Conservation (phyloP, 2,888 invertebrate species). For the Drosophila eohydei region DNA sequence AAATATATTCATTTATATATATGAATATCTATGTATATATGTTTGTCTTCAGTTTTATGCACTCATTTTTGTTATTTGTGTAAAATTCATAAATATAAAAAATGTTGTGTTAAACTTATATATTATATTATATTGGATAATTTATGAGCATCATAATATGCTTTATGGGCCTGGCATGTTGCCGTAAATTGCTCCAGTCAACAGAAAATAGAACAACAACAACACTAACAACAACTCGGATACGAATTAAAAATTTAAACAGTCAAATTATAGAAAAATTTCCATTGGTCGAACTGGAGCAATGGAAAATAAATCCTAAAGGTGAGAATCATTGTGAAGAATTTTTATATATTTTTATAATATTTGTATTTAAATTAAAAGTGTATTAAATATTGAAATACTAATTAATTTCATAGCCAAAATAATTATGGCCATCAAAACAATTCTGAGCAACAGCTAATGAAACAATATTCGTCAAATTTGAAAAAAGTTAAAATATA, state of each 20-base stretch:
- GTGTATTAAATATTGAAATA: not conserved
- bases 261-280: slow-evolving; percentile 60
- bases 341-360: not conserved
- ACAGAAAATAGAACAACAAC: slow-evolving; percentile 53
- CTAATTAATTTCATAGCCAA: not conserved
- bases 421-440: not conserved
- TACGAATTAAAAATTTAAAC: slow-evolving; percentile 71
- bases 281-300: slow-evolving; percentile 64
- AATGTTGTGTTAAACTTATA: slow-evolving; percentile 29
- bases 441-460: not conserved
- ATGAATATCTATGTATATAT: slow-evolving; percentile 11
- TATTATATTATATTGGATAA: slow-evolving; percentile 72
- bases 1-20: slow-evolving; percentile 9
- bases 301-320: slow-evolving; percentile 10
- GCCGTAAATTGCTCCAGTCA: slow-evolving; percentile 81
- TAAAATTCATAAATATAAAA: slow-evolving; percentile 67
- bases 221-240: slow-evolving; percentile 29
- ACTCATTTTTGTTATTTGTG: slow-evolving; percentile 36
- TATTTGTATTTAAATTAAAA: not conserved
- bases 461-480: not conserved
- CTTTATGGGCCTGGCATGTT: slow-evolving; percentile 78
- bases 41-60: slow-evolving; percentile 26
- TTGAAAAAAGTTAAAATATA: too few species aligned
- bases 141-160: slow-evolving; percentile 76
- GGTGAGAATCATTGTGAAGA: slow-evolving; percentile 29